Conservation (phyloP, 2,888 invertebrate species). For the Stenotaenia linearis region DNA sequence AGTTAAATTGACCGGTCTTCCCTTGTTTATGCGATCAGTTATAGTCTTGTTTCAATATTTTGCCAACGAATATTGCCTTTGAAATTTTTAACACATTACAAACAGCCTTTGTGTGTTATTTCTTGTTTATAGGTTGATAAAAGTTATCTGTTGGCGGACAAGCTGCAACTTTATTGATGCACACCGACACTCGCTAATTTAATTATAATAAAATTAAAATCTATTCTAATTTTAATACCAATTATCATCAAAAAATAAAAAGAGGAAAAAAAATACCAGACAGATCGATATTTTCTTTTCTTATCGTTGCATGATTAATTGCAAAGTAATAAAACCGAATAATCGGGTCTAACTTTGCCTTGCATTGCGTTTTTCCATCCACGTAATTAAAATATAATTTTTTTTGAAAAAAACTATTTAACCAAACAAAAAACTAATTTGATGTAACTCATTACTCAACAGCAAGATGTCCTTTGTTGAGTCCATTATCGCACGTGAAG, state of each 20-base stretch:
- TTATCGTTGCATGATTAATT: not conserved
- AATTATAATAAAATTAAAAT: not conserved
- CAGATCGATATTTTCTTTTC: not conserved
- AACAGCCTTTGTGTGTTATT: not conserved
- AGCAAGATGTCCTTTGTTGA: not conserved
- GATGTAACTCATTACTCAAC: not conserved
- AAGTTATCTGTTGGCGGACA: not conserved
- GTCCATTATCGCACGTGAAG: slow-evolving; percentile 5
- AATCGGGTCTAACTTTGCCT: not conserved
- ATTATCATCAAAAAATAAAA: no score
- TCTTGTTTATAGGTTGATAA: not conserved
- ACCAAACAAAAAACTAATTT: not conserved
- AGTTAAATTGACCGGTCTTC: no score
- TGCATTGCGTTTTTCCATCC: not conserved
- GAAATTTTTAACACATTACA: not conserved
- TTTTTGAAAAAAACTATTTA: not conserved
- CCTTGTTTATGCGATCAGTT: not conserved
- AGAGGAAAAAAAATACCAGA: no score
- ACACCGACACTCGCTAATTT: not conserved
- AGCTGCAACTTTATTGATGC: no score
- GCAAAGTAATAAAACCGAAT: not conserved
- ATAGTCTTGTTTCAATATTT: not conserved
- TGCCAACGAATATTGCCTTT: not conserved
- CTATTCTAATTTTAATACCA: no score
- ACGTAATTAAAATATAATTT: not conserved